Evolutionary conservation across 2,888 invertebrate species (phyloP), one percentile per base, ranked within the genome.

Genomic region (Heliconius sara): DNA sequence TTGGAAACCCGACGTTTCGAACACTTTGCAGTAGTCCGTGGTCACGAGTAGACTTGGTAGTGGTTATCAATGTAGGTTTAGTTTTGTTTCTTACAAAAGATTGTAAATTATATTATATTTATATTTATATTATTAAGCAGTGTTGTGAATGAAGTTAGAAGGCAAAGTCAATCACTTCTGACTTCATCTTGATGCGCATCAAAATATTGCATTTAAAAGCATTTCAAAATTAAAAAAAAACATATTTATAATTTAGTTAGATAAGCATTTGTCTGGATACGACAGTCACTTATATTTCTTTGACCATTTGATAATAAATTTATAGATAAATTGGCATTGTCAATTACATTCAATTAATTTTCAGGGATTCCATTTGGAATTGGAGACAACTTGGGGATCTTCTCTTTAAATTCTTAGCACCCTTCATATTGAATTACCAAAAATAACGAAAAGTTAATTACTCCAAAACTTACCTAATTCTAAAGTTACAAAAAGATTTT

Each of bases 401-500:
- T 16, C 34, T 60, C 60, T 57, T 60, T 34, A n/a, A 65, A 70
- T 43, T 75, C 65, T 74, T 74, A 43, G 63, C 65, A 63, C 27
- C 16, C 34, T 66, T 63, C 43, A 65, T 43, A 75, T 75, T 75
- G 63, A 75, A 75, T 66, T 75, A 75, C 27, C 34, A 34, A 60
- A 39, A 73, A 73, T 60, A n/a, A 75, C 65, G 75, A 65, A 75
- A 65, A 75, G 65, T 75, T 63, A 75, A 63, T 75, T 75, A 75
- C 60, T 73, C n/a, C 27, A 60, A 34, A 60, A 73, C 60, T 73
- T 73, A 57, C n/a, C n/a, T 60, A 34, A 73, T 60, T 60, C 60
- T 73, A 73, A 73, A 73, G n/a, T 73, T 60, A 34, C 34, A 34
- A 39, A 73, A 60, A n/a, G 73, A 60, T 73, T 52, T 73, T 34